Evolutionary conservation across 2,888 invertebrate species (phyloP), one percentile per base, ranked within the genome.

Genomic region (Volucella inflata): DNA sequence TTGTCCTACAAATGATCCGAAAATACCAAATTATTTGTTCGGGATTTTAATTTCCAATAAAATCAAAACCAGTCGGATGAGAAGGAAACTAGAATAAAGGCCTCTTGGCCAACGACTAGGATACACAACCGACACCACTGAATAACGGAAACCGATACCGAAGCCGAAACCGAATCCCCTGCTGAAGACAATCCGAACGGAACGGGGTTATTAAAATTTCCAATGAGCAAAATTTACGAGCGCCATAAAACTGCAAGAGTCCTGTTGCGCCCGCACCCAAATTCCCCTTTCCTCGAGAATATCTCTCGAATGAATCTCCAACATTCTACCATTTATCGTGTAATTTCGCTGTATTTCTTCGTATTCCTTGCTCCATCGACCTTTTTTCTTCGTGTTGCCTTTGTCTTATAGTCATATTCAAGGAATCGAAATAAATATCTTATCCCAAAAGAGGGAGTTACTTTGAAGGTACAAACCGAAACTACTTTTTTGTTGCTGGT

Each of bases 151-250:
- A 60, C 62, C 44, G 10, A 46, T 16, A 30, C 44, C n/a, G 30
- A 16, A 38, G 60, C 48, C 0, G 36, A 44, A 55, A 46, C 46
- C 9, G 17, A 38, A 1, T 8, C 9, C 14, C 8, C 17, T 16
- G 17, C 2, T n/a, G 30, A 30, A 30, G 30, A 30, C 30, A 30
- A 30, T 6, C 6, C 6, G 30, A 30, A 30, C 30, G 30, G 30
- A 30, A 30, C 30, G 30, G 30, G 36, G 21, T 64, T 71, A 21
- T 62, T 65, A 48, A 36, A 72, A 72, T 64, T 76, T 71, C 44
- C 50, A 67, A 62, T 68, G 76, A 67, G 51, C 51, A 8, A 62
- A 81, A 85, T 85, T 85, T 85, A 85, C 72, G 85, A 85, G 62
- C 57, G 10, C 76, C 50, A 81, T 85, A 85, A 85, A 85, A 81